A percentile compares a stretch with the other conserved stretches of the same genome.
Conservation (phyloP, 2,113 vertebrate genomes). For the Phrynosoma blainvillii region DNA sequence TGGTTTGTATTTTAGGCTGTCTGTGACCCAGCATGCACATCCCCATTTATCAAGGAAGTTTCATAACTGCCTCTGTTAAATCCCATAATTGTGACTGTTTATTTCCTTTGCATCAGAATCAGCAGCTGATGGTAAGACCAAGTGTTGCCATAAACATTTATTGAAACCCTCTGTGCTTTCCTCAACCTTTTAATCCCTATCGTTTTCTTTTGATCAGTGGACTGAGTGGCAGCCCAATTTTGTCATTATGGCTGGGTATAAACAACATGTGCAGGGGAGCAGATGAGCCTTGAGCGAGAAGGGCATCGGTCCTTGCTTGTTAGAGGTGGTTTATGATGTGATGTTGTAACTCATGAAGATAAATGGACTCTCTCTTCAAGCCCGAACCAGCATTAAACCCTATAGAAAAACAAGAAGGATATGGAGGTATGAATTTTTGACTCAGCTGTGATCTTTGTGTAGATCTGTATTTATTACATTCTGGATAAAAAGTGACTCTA, state of each 20-base stretch:
- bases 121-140: conserved; percentile 57
- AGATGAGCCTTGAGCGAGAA: conserved; percentile 20
- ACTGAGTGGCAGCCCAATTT: conserved; percentile 51
- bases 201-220: conserved; percentile 57
- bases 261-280: conserved; percentile 50
- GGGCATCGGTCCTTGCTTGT: conserved; percentile 43
- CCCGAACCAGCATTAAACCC: conserved; percentile 32
- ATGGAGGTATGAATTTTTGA: conserved; percentile 28
- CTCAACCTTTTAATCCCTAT: conserved; percentile 64
- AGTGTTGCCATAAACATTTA: conserved; percentile 69
- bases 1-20: conserved; percentile 33
- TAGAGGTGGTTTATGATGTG: conserved; percentile 55
- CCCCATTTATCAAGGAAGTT: conserved; percentile 48
- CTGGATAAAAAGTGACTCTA: neutral
- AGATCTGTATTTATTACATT: conserved; percentile 26
- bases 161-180: conserved; percentile 51
- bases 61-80: conserved; percentile 48
- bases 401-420: neutral
- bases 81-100: conserved; percentile 61
- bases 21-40: conserved; percentile 38
- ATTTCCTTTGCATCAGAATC: conserved; percentile 54
- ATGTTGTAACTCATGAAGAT: conserved; percentile 59
- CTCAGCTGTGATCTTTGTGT: conserved; percentile 24
- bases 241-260: conserved; percentile 64
- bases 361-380: conserved; percentile 46